Percentiles rank a stretch among this genome's conserved stretches.
phyloP scores from a whole-genome alignment of 2,113 vertebrate species.

The Orcinus orca region DNA sequence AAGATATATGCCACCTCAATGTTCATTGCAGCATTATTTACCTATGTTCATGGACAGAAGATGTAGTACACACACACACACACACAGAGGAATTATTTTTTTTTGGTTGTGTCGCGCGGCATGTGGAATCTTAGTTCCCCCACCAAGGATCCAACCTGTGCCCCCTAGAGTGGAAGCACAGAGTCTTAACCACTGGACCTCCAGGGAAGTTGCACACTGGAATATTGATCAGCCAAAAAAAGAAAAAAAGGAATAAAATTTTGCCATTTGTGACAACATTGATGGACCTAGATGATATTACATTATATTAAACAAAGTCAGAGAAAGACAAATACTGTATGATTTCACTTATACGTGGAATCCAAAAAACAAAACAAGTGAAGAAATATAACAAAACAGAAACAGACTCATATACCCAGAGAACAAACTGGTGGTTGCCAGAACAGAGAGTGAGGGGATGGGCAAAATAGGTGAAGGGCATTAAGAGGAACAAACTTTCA shows the following conservation, averaged over 20 bases:
- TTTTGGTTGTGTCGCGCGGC: too few relatives aligned
- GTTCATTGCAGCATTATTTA: background rate
- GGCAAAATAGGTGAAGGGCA: background rate
- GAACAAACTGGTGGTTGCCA: background rate
- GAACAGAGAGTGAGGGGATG: background rate
- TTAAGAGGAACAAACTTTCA: background rate
- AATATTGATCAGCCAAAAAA: background rate
- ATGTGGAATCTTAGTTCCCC: too few relatives aligned
- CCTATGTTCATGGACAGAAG: background rate
- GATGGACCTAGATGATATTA: background rate
- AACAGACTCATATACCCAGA: background rate
- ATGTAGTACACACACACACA: background rate
- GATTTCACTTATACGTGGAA: background rate
- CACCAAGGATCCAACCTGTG: too few relatives aligned
- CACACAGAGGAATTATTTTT: too few relatives aligned
- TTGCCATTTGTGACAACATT: background rate
- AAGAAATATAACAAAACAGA: background rate
- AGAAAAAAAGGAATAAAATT: background rate
- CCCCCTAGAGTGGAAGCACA: too few relatives aligned
- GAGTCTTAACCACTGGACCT: too few relatives aligned
- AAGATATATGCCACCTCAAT: background rate
- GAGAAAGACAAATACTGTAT: background rate
- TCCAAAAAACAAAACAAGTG: background rate
- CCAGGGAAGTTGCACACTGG: too few relatives aligned
- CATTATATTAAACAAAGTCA: background rate